These are phyloP conservation scores for Bombycilla garrulus DNA, from an alignment of 2,113 vertebrate genomes.

Conservation along the genomic window DNA sequence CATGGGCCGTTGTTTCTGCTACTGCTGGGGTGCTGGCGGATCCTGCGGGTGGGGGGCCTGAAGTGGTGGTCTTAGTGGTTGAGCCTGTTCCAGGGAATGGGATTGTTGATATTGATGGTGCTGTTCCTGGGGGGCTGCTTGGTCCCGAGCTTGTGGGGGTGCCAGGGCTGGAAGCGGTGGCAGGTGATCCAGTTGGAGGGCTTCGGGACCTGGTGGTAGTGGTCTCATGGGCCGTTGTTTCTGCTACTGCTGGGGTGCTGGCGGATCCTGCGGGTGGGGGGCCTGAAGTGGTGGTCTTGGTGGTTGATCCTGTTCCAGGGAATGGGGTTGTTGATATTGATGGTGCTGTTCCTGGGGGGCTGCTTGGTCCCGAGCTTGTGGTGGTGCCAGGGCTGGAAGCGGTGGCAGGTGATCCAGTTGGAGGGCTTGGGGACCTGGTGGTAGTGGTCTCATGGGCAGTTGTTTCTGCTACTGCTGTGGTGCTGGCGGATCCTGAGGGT, in stretches of 20 bases:
- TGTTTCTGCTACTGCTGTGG: too few species aligned
- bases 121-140: too few species aligned
- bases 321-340: background rate
- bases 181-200: too few species aligned
- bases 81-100: background rate
- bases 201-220: too few species aligned
- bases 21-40: background rate
- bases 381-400: background rate
- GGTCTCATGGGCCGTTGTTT: rapidly evolving
- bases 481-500: too few species aligned
- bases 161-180: too few species aligned
- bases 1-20: rapidly evolving
- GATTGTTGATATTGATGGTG: background rate
- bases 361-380: background rate
- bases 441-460: background rate
- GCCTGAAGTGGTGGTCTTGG: too few species aligned
- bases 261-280: too few species aligned
- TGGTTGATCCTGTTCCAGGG: too few species aligned
- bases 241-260: background rate
- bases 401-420: background rate
- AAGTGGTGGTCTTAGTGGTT: background rate
- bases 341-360: background rate
- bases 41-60: background rate
- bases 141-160: too few species aligned
- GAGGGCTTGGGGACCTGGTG: background rate